Evolutionary conservation across 2,113 vertebrate species (phyloP), one percentile per base, ranked within the genome.

Genomic region (Dipodomys spectabilis): DNA sequence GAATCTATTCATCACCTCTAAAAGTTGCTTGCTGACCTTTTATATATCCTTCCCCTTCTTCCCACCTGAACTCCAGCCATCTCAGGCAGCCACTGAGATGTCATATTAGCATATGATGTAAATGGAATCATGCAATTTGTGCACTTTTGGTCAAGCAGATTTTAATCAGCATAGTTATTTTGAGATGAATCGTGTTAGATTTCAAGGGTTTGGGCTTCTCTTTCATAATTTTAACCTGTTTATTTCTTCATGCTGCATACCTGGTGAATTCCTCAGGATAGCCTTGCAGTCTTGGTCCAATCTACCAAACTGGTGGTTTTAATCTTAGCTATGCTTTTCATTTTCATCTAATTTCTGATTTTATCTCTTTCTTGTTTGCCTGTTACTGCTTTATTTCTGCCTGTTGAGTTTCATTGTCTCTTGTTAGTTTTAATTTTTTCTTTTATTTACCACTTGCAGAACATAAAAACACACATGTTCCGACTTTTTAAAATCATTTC

Each of bases 391-490:
- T 79, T 60, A 84, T 62, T 90, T 90, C 53, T 93, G 27, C 19
- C 20, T 64, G 7, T 49, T 82, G 87, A 90, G 9, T 79, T 90
- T 82, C 23, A 74, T 84, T 8, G 86, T 87, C 92, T 93, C 65
- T 88, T 72, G 9, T 74, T 80, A 53, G 30, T 68, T 82, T 57
- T 3, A 35, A 77, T 39, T 22, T 82, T 79, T 72, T 5, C 62
- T 12, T 64, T 60, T 57, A 73, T 82, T 53, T 53, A 69, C 72
- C 15, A 32, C n/a, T 88, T 77, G 71, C 88, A 75, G 22, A 72
- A 4, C 28, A 27, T 86, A 91, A 91, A 4, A 19, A 39, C 1
- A 39, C 12, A 15, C 23, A 72, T 74, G 90, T 90, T 85, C 74
- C 91, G 35, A 73, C 49, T 45, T 79, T 74, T 81, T 23, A 45